Percentiles rank a stretch among this genome's conserved stretches.
phyloP scores from a whole-genome alignment of 1,140 invertebrate genomes.

The Bursaphelenchus mucronatus region DNA sequence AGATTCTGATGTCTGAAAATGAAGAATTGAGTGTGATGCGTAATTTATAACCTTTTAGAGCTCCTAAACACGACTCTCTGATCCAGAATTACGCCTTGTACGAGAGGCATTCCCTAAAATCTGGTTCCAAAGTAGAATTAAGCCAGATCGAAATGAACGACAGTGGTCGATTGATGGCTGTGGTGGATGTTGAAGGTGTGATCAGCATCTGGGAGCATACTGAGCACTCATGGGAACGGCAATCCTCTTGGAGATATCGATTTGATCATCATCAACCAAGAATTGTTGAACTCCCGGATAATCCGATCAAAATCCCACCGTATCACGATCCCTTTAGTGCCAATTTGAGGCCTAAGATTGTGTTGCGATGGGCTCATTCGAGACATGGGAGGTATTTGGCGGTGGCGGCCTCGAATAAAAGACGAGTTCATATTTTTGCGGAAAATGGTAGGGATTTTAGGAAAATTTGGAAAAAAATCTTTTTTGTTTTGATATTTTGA shows the following conservation, averaged over 20 bases:
- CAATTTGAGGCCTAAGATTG: background rate
- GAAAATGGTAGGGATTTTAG: background rate
- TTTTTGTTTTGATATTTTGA: no score
- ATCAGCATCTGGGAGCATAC: slow-evolving; percentile 4
- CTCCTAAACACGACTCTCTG: no score
- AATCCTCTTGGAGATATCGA: background rate
- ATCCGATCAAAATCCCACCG: background rate
- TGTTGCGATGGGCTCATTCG: background rate
- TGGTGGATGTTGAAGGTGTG: background rate
- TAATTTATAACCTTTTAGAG: no score
- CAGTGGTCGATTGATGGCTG: background rate
- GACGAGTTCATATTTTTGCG: slow-evolving; percentile 7
- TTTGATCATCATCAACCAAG: no score
- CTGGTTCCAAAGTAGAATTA: no score
- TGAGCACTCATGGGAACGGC: slow-evolving; percentile 5
- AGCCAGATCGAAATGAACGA: slow-evolving; percentile 10
- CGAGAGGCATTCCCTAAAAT: no score
- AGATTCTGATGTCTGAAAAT: no score
- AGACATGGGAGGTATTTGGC: slow-evolving; percentile 1
- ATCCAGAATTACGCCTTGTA: no score
- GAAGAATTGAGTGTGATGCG: no score
- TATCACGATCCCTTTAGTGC: background rate
- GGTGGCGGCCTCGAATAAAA: background rate
- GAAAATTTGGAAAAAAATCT: no score
- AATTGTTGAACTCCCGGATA: background rate